A percentile compares a stretch with the other conserved stretches of the same genome.
Conservation (phyloP, 2,888 invertebrate species). For the Hesperia comma region DNA sequence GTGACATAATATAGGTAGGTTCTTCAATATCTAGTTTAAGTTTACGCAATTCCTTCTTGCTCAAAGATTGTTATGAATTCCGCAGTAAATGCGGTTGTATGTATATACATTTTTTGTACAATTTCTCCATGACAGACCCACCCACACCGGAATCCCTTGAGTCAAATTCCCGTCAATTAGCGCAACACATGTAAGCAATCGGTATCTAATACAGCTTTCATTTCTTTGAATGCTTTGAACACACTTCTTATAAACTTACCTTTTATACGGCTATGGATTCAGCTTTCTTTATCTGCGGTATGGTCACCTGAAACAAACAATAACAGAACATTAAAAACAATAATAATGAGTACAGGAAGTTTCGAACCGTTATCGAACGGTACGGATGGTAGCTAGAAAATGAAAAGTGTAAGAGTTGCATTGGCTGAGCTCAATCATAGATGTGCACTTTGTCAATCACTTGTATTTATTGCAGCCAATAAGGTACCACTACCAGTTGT, state of each 20-base stretch:
- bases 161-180: constrained; percentile 28
- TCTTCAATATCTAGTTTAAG: too few species aligned
- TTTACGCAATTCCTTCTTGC: not conserved
- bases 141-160: constrained; percentile 26
- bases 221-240: constrained; percentile 37
- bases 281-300: constrained; percentile 26
- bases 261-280: constrained; percentile 23
- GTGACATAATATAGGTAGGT: too few species aligned
- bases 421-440: too few species aligned
- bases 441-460: too few species aligned
- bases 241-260: constrained; percentile 20
- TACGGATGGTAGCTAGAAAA: too few species aligned
- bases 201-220: constrained; percentile 29
- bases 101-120: constrained; percentile 13
- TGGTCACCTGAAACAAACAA: constrained; percentile 23
- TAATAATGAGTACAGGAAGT: too few species aligned
- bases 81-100: not conserved
- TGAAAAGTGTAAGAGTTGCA: too few species aligned
- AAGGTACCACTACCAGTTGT: too few species aligned
- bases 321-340: not conserved
- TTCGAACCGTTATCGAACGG: too few species aligned
- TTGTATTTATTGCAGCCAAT: too few species aligned
- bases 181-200: constrained; percentile 24
- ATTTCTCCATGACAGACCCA: constrained; percentile 16
- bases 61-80: not conserved